These are phyloP conservation scores for Hoplias malabaricus DNA, from an alignment of 2,113 vertebrate genomes.

Conservation along the genomic window DNA sequence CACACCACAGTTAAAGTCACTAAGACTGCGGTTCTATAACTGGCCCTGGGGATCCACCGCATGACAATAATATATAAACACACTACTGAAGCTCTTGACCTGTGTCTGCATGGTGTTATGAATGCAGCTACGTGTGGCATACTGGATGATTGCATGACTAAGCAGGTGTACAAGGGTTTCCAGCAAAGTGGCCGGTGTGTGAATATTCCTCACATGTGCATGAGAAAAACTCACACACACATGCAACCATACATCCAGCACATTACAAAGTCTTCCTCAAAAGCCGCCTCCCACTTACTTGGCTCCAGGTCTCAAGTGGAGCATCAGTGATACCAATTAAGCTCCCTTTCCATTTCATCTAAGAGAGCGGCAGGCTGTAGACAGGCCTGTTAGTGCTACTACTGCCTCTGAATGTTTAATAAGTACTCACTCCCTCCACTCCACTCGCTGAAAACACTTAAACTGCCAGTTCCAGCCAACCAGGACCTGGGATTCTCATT, in stretches of 20 bases:
- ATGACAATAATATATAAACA: too few relatives aligned
- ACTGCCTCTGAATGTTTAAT: constrained; percentile 37
- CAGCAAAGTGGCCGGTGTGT: too few relatives aligned
- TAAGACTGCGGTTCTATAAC: too few relatives aligned
- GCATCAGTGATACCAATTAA: constrained; percentile 19
- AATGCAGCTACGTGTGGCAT: not conserved
- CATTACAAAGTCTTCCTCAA: not conserved
- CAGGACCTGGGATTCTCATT: not conserved
- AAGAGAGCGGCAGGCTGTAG: not conserved
- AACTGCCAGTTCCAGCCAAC: not conserved
- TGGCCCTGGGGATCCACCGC: too few relatives aligned
- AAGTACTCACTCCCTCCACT: not conserved
- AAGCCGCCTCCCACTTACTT: not conserved
- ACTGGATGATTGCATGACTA: not conserved
- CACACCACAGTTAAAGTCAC: too few relatives aligned
- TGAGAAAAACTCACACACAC: not conserved
- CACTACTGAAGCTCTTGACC: too few relatives aligned
- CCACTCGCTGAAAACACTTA: not conserved
- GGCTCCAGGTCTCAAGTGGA: not conserved
- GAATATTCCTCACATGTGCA: too few relatives aligned
- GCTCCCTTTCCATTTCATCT: constrained; percentile 4
- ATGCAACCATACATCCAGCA: not conserved
- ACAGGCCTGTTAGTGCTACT: not conserved
- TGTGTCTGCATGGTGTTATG: not conserved
- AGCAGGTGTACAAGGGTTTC: not conserved